A percentile compares a stretch with the other conserved stretches of the same genome.
phyloP scores from a whole-genome alignment of 1,140 invertebrate species.

The Euwallacea similis region DNA sequence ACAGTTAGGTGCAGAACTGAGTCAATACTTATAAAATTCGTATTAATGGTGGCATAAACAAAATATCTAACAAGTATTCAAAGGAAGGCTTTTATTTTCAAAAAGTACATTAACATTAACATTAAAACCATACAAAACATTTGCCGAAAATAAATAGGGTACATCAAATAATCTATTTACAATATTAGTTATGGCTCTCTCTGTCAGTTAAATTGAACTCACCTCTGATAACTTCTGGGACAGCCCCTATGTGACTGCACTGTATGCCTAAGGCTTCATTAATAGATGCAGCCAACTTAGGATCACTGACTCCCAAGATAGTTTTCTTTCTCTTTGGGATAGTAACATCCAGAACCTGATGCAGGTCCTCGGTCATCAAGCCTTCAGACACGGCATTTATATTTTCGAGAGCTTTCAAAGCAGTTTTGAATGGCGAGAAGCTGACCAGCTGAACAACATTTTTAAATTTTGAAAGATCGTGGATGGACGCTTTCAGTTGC shows the following conservation, averaged over 20 bases:
- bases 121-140: too few relatives aligned
- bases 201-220: constrained; percentile 25
- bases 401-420: constrained; percentile 90
- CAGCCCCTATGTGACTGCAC: constrained; percentile 81
- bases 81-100: too few relatives aligned
- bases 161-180: too few relatives aligned
- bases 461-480: constrained; percentile 85
- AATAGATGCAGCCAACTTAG: constrained; percentile 88
- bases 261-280: constrained; percentile 78
- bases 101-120: too few relatives aligned
- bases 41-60: too few relatives aligned
- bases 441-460: constrained; percentile 84
- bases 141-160: too few relatives aligned
- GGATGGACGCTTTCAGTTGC: constrained; percentile 87
- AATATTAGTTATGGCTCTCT: not conserved
- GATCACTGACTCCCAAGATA: constrained; percentile 83
- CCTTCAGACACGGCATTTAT: constrained; percentile 97
- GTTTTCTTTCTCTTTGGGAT: constrained; percentile 85
- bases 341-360: constrained; percentile 85
- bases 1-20: too few relatives aligned
- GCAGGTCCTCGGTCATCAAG: constrained; percentile 86
- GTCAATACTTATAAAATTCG: too few relatives aligned
- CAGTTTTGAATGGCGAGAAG: constrained; percentile 95
- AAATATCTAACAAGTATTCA: too few relatives aligned
- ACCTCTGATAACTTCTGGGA: constrained; percentile 92